Percentiles rank a stretch among this genome's conserved stretches.
Conservation (phyloP, 1,140 invertebrate genomes). For the Amyelois transitella region DNA sequence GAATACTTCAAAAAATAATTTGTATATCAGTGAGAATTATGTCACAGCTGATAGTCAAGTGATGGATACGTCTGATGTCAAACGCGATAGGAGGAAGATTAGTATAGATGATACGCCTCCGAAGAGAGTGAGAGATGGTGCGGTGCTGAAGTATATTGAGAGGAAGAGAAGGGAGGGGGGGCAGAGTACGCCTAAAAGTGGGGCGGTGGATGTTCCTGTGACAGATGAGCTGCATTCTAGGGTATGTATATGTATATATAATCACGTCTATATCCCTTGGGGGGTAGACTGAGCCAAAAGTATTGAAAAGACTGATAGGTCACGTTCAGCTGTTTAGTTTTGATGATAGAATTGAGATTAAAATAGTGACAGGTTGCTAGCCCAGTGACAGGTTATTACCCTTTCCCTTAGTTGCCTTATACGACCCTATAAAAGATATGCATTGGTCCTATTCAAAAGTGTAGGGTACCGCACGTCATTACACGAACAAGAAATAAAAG, state of each 20-base stretch:
- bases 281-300: too few species aligned
- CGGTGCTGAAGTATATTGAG: slow-evolving; percentile 30
- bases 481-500: too few species aligned
- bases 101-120: slow-evolving; percentile 5
- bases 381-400: too few species aligned
- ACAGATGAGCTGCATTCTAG: slow-evolving; percentile 36
- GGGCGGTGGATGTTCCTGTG: slow-evolving; percentile 17
- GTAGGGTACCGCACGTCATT: too few species aligned
- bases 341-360: too few species aligned
- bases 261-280: too few species aligned
- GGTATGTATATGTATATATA: slow-evolving; percentile 23
- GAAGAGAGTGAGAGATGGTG: slow-evolving; percentile 23
- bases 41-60: slow-evolving; percentile 44
- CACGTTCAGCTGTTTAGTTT: too few species aligned
- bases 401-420: too few species aligned
- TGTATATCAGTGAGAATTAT: slow-evolving; percentile 54
- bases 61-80: slow-evolving; percentile 41
- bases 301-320: too few species aligned
- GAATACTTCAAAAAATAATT: slow-evolving; percentile 61
- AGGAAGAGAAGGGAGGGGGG: slow-evolving; percentile 18
- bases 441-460: too few species aligned
- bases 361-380: too few species aligned
- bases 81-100: slow-evolving; percentile 33
- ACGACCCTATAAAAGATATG: too few species aligned
- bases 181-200: slow-evolving; percentile 41